A percentile compares a stretch with the other conserved stretches of the same genome.
These are phyloP conservation scores for Plebejus anna DNA, from an alignment of 2,888 invertebrate genomes.

Conservation along the genomic window DNA sequence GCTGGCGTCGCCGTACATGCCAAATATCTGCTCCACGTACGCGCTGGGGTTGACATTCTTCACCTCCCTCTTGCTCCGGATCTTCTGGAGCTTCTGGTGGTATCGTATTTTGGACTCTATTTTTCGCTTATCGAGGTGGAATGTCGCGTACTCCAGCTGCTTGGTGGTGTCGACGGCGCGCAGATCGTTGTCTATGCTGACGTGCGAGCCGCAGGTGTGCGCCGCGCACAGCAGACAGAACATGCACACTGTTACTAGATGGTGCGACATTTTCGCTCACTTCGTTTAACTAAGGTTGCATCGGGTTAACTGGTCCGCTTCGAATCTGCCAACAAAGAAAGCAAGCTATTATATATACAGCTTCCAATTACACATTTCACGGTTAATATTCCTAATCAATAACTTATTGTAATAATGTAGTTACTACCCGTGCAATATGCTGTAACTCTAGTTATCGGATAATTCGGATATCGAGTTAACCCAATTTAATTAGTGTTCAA, in stretches of 20 bases:
- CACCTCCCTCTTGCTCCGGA: slow-evolving; percentile 50
- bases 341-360: background rate
- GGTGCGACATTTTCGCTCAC: slow-evolving; percentile 60
- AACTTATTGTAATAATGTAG: background rate
- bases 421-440: background rate
- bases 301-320: background rate
- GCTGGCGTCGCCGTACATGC: slow-evolving; percentile 82
- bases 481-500: background rate
- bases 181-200: slow-evolving; percentile 58
- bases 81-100: slow-evolving; percentile 54
- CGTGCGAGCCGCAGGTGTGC: slow-evolving; percentile 88
- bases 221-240: slow-evolving; percentile 90
- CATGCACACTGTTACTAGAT: slow-evolving; percentile 89
- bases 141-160: slow-evolving; percentile 43
- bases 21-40: slow-evolving; percentile 84
- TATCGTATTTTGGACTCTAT: slow-evolving; percentile 48
- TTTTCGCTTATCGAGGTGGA: slow-evolving; percentile 51
- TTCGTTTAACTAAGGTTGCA: slow-evolving; percentile 8
- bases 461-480: background rate
- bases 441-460: background rate
- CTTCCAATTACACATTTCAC: background rate
- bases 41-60: slow-evolving; percentile 71
- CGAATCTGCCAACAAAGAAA: slow-evolving; percentile 28
- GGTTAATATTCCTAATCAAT: slow-evolving; percentile 2
- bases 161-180: slow-evolving; percentile 47